Base-by-base conservation (phyloP, 53 echinoderm and acorn worm genomes). In the Pentamera pediparva region DNA sequence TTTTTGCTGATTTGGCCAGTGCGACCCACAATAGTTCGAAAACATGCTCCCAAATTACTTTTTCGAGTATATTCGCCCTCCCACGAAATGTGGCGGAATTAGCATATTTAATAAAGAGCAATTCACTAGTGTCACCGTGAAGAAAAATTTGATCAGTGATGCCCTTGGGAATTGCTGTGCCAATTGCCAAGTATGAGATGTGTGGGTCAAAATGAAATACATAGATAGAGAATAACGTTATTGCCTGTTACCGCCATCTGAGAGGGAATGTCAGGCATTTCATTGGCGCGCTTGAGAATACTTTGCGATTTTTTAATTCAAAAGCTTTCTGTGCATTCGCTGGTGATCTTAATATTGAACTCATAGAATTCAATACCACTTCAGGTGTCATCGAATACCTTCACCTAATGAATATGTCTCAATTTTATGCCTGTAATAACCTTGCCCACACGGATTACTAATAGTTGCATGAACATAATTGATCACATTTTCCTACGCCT, bases 401-500 rank as follows among this genome's bases (percentile, higher is more conserved):
- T 34, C 35, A 62, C 0, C 38, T 62, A 4, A 62, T 62, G 62
- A 62, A 9, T n/a, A 35, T 62, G 39, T 35, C 35, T 36, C 36
- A n/a, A 19, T 35, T 62, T 62, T 18, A 35, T 24, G 4, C 62
- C 62, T 1, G 62, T 62, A 36, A 36, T 62, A 8, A 62, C 62
- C 36, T 10, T 62, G 37, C 32, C 62, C 20, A 62, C 54, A 8
- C 19, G 54, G n/a, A 1, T 53, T 13, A 53, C 54, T 53, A 18
- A 1, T 15, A 53, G n/a, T 36, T 17, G 17, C 12, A 5, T 4
- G 4, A n/a, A 6, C 36, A 35, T 62, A n/a, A 62, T 62, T 17
- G 62, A 62, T 35, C 62, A 62, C 19, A 62, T 37, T 39, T 62
- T 62, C 24, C 36, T 62, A n/a, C 62, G 62, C 3, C 37, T 62